These are phyloP conservation scores for Tenthredo livida DNA, from an alignment of 2,888 invertebrate genomes.

Conservation along the genomic window DNA sequence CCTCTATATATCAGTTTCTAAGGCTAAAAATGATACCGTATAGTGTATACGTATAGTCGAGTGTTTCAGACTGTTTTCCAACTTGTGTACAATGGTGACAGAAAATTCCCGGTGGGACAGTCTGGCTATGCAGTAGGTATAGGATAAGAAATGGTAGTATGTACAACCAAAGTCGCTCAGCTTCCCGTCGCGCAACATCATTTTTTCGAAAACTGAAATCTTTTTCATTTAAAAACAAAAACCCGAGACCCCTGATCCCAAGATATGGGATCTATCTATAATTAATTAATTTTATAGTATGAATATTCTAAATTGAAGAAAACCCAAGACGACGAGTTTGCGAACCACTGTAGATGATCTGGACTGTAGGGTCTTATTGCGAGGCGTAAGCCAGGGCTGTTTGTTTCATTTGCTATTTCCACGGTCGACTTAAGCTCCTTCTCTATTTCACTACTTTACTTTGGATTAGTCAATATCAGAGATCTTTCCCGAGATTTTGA, in stretches of 20 bases:
- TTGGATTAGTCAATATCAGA: conserved; percentile 29
- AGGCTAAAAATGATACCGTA: conserved; percentile 20
- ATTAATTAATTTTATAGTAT: no score
- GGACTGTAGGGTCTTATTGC: conserved; percentile 12
- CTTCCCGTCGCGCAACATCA: neutral
- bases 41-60: no score
- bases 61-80: neutral
- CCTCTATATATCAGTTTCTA: conserved; percentile 9
- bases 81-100: neutral
- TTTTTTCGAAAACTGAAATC: neutral
- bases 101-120: neutral
- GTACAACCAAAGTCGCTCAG: neutral
- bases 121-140: neutral
- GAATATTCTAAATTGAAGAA: neutral
- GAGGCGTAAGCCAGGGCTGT: conserved; percentile 9
- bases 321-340: neutral
- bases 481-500: conserved; percentile 12
- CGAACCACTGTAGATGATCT: neutral
- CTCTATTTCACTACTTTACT: conserved; percentile 43
- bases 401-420: conserved; percentile 39
- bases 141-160: neutral
- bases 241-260: no score
- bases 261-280: no score
- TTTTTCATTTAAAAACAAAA: neutral
- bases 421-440: conserved; percentile 29